Evolutionary conservation across 2,888 invertebrate species (phyloP).

Genomic region (Morpho achilles): DNA sequence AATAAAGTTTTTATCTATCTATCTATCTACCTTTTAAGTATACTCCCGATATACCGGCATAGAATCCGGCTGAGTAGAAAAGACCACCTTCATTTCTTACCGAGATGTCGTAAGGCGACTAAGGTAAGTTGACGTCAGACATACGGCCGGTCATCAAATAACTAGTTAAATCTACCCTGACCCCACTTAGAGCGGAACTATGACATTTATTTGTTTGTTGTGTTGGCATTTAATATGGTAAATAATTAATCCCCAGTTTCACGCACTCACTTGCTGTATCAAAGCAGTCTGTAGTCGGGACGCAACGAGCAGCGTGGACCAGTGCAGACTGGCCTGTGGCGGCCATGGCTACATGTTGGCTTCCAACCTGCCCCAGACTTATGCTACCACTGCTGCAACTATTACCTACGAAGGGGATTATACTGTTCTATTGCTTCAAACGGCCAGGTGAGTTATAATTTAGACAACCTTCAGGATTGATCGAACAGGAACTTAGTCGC

Average conservation of each 20-base stretch:
- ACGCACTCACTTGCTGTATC: constrained; percentile 93
- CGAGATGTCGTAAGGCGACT: no score
- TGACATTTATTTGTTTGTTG: neutral
- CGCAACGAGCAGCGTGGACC: constrained; percentile 86
- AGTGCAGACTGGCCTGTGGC: constrained; percentile 92
- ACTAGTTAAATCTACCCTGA: no score
- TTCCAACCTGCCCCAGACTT: constrained; percentile 91
- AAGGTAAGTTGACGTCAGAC: no score
- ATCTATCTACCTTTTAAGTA: no score
- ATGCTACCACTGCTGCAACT: constrained; percentile 89
- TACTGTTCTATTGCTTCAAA: constrained; percentile 93
- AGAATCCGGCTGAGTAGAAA: no score
- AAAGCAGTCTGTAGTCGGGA: constrained; percentile 91
- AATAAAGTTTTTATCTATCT: no score
- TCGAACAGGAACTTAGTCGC: no score
- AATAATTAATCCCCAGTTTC: constrained; percentile 79
- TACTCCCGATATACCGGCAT: no score
- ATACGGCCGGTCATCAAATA: no score
- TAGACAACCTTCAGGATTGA: no score
- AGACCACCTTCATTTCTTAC: no score
- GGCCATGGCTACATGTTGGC: constrained; percentile 96
- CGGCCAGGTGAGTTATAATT: constrained; percentile 80
- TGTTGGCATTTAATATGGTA: neutral
- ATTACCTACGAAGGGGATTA: constrained; percentile 98
- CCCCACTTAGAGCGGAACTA: no score